Evolutionary conservation across 2,888 invertebrate species (phyloP).

Genomic region (Orchesellides sinensis): DNA sequence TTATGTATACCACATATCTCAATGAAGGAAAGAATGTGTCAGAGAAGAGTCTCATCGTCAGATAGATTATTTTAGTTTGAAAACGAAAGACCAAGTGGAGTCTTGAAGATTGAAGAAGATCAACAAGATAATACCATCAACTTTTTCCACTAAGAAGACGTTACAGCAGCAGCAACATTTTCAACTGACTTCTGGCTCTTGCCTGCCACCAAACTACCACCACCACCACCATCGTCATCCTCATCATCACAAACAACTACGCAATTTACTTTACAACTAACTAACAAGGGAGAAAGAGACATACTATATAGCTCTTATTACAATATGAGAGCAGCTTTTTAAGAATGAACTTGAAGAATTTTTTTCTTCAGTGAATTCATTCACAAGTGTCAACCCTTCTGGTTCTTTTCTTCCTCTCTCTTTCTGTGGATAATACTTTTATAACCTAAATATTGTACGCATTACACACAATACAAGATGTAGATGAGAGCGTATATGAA

Average conservation of each 20-base stretch:
- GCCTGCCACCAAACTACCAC: constrained; percentile 20
- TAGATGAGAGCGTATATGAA: too few relatives aligned
- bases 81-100: constrained; percentile 15
- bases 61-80: constrained; percentile 9
- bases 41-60: not conserved
- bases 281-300: not conserved
- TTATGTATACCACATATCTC: not conserved
- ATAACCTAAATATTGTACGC: too few relatives aligned
- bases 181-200: constrained; percentile 1
- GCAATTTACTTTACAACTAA: constrained; percentile 42
- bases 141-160: constrained; percentile 21
- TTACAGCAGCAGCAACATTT: not conserved
- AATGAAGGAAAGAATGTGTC: constrained; percentile 5
- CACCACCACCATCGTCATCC: constrained; percentile 24
- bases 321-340: constrained; percentile 29
- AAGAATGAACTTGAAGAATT: constrained; percentile 42
- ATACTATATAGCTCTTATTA: too few relatives aligned
- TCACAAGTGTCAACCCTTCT: constrained; percentile 54
- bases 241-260: constrained; percentile 44
- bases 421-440: too few relatives aligned
- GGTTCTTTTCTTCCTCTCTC: too few relatives aligned
- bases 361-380: constrained; percentile 36
- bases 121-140: constrained; percentile 31
- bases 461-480: too few relatives aligned
- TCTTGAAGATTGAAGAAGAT: constrained; percentile 12